Evolutionary conservation across 2,797 vertebrate species (phyloP), one percentile per base, ranked within the genome.

Genomic region (Podarcis lilfordi): DNA sequence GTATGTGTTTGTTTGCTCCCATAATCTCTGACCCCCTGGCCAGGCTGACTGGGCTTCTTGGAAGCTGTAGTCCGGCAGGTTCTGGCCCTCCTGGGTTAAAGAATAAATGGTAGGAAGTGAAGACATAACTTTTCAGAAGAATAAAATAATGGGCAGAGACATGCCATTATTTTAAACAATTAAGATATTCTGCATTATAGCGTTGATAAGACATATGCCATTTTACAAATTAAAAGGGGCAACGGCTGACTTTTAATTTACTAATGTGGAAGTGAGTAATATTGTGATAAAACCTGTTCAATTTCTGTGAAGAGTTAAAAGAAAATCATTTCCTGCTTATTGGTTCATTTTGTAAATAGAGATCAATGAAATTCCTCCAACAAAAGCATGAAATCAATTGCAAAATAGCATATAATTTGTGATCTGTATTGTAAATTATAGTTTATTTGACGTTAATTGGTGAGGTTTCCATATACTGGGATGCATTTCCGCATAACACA

Each of bases 341-440:
- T 93, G 43, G 84, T 96, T 97, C 89, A 50, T 97, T 96, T 94
- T 95, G 82, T 95, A 95, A 96, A 96, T 90, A 95, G 93, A 96
- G 94, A 97, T 97, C 95, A 96, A 96, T 97, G 91, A 95, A 96
- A 95, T 96, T 96, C 82, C 91, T 95, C 82, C 93, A 96, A 94
- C 94, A 96, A 83, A 89, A 96, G 89, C 94, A 90, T 95, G 94
- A 97, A 97, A 98, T 98, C 95, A 97, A 93, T 98, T 86, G 81
- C 94, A 96, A 96, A 96, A 95, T 93, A 96, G 87, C 91, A 87
- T 94, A 92, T 96, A 95, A 96, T 96, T 97, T 95, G 94, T 93
- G 84, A 35, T 89, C 83, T 86, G 71, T 96, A 95, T 94, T 96
- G 92, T 97, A 97, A 97, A 96, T 97, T 96, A 96, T 90, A 95